A percentile compares a stretch with the other conserved stretches of the same genome.
Evolutionary conservation across 2,888 invertebrate genomes (phyloP).

Genomic region (Osmoderma eremita): DNA sequence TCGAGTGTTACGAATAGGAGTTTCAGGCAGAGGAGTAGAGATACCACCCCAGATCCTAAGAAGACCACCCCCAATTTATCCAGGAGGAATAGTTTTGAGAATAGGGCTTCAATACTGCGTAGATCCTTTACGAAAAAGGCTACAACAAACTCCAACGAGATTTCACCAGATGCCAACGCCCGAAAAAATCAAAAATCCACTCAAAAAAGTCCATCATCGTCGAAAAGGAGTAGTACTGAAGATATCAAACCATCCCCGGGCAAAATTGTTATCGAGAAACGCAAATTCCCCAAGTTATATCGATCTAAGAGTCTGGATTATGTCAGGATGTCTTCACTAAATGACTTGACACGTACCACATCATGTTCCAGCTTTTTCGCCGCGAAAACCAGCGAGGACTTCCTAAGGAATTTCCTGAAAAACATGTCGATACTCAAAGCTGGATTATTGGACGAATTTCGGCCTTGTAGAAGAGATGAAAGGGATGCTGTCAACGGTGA

Average conservation of each 20-base stretch:
- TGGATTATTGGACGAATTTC: slow-evolving; percentile 19
- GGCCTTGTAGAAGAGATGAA: background rate
- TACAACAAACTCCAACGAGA: background rate
- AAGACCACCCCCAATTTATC: slow-evolving; percentile 7
- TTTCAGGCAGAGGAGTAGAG: slow-evolving; percentile 23
- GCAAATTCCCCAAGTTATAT: slow-evolving; percentile 1
- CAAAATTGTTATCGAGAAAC: background rate
- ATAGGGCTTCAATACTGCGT: slow-evolving; percentile 21
- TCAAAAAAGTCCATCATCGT: background rate
- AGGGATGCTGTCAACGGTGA: slow-evolving; percentile 2
- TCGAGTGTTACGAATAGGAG: slow-evolving; percentile 15
- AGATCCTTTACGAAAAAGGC: slow-evolving; percentile 22
- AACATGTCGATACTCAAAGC: slow-evolving; percentile 37
- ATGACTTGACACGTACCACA: slow-evolving; percentile 9
- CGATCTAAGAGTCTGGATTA: slow-evolving; percentile 23
- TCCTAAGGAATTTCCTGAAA: slow-evolving; percentile 31
- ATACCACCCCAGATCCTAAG: background rate
- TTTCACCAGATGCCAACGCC: slow-evolving; percentile 5
- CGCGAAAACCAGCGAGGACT: slow-evolving; percentile 19
- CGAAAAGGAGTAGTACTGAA: background rate
- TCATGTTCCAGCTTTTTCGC: slow-evolving; percentile 18
- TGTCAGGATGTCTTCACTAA: slow-evolving; percentile 6
- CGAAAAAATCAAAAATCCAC: background rate
- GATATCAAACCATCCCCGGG: background rate
- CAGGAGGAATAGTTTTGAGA: slow-evolving; percentile 34